Percentiles rank a stretch among this genome's conserved stretches.
Evolutionary conservation across 2,888 invertebrate genomes (phyloP).

Genomic region (Coleophora flavipennella): DNA sequence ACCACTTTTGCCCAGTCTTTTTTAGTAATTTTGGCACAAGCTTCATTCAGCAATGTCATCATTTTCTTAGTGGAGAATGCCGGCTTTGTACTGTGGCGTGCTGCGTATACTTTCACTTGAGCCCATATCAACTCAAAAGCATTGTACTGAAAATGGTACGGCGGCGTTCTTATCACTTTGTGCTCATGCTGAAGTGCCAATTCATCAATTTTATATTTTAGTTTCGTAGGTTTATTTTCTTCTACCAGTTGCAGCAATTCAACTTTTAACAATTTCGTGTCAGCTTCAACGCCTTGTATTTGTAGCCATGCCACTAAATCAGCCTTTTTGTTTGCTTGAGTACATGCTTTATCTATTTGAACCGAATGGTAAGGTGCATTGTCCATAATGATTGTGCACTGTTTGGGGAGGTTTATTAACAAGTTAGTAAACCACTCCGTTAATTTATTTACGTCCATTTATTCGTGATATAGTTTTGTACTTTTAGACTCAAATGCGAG

Average conservation of each 20-base stretch:
- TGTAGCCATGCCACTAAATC: not conserved
- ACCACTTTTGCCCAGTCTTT: slow-evolving; percentile 5
- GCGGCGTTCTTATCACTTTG: not conserved
- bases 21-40: not conserved
- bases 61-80: slow-evolving; percentile 7
- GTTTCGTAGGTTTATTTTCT: not conserved
- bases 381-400: slow-evolving; percentile 9
- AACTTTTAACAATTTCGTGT: too few species aligned
- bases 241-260: not conserved
- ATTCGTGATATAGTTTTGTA: slow-evolving; percentile 3
- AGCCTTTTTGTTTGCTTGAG: slow-evolving; percentile 8
- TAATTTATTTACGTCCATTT: slow-evolving; percentile 3
- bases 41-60: slow-evolving; percentile 4
- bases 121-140: slow-evolving; percentile 1
- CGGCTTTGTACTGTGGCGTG: slow-evolving; percentile 1
- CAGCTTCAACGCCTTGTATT: not conserved
- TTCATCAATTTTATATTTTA: not conserved
- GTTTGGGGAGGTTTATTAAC: slow-evolving; percentile 9
- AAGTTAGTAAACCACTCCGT: slow-evolving; percentile 3
- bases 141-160: not conserved
- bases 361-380: too few species aligned
- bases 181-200: not conserved
- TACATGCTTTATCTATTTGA: slow-evolving; percentile 11
- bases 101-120: slow-evolving; percentile 1
- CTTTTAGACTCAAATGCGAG: slow-evolving; percentile 3